Evolutionary conservation across 2,113 vertebrate genomes (phyloP).

Genomic region (Poecile atricapillus): DNA sequence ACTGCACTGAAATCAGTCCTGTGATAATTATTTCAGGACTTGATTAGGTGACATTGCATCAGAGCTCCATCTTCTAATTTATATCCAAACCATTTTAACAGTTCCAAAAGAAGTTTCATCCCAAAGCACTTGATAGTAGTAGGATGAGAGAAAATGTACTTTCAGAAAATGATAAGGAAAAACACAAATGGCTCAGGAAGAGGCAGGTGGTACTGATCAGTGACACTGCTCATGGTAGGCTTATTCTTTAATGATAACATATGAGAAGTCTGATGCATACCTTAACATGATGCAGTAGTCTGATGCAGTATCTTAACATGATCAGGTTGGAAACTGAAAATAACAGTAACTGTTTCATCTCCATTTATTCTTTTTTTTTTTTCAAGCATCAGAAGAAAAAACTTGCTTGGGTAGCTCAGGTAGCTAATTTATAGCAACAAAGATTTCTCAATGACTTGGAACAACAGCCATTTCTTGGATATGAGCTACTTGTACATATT

Average conservation of each 20-base stretch:
- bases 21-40: slow-evolving; percentile 2
- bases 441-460: not conserved
- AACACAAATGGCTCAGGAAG: not conserved
- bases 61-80: not conserved
- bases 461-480: not conserved
- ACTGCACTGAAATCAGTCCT: slow-evolving; percentile 27
- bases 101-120: not conserved
- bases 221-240: not conserved
- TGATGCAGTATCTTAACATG: not conserved
- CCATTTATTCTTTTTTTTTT: not conserved
- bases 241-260: not conserved
- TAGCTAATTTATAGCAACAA: not conserved
- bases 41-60: not conserved
- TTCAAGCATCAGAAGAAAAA: not conserved
- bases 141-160: not conserved
- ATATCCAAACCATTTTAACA: not conserved
- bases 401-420: not conserved
- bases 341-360: not conserved
- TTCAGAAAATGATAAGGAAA: not conserved
- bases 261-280: not conserved
- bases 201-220: not conserved
- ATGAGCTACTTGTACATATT: not conserved
- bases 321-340: not conserved
- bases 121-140: not conserved
- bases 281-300: not conserved